Evolutionary conservation across 2,113 vertebrate genomes (phyloP).

Genomic region (Varanus salvator): DNA sequence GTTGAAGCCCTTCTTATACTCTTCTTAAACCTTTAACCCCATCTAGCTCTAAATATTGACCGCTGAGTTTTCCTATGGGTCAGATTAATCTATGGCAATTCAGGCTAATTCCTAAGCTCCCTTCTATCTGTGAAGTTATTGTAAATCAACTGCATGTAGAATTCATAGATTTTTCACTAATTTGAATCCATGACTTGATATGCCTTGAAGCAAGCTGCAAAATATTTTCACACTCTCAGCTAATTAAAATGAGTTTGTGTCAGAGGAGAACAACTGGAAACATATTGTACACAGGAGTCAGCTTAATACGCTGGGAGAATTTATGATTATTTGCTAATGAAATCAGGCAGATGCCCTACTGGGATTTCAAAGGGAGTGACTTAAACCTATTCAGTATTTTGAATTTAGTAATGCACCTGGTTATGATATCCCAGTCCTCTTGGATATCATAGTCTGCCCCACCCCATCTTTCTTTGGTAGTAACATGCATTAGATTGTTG

Average conservation of each 20-base stretch:
- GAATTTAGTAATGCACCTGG: neutral
- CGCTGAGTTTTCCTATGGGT: neutral
- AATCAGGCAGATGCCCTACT: neutral
- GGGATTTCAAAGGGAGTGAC: neutral
- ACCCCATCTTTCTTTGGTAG: neutral
- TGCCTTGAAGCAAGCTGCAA: neutral
- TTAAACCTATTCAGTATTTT: neutral
- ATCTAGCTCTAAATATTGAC: neutral
- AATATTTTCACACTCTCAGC: neutral
- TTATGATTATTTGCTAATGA: neutral
- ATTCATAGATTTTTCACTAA: neutral
- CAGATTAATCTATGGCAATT: neutral
- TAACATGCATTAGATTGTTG: neutral
- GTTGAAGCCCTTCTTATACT: neutral
- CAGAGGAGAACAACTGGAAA: neutral
- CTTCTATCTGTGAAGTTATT: neutral
- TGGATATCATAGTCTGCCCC: fast-evolving
- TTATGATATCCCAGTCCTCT: neutral
- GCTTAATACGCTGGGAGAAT: neutral
- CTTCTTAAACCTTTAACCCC: neutral
- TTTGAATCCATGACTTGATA: neutral
- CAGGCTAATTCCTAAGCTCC: neutral
- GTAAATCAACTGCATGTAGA: neutral
- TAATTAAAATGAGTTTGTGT: neutral
- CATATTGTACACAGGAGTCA: neutral